Evolutionary conservation across 2,113 vertebrate species (phyloP).

Genomic region (Pseudopodoces humilis): DNA sequence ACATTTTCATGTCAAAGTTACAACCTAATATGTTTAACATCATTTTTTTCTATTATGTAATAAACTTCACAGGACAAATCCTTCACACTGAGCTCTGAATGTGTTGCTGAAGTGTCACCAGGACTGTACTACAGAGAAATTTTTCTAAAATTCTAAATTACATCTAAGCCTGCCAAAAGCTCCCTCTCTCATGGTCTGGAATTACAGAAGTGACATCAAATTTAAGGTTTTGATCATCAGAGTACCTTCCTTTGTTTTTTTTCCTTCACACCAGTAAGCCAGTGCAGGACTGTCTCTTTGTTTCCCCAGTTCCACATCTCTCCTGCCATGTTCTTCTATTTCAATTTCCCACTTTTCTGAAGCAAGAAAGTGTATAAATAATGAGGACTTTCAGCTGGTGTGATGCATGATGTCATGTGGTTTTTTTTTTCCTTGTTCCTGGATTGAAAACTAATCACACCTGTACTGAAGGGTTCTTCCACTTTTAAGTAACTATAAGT

Average conservation of each 20-base stretch:
- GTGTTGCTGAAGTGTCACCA: not conserved
- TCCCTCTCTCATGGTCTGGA: not conserved
- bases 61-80: not conserved
- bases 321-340: not conserved
- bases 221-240: not conserved
- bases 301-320: not conserved
- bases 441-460: not conserved
- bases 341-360: not conserved
- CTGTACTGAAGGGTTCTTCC: not conserved
- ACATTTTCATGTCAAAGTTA: not conserved
- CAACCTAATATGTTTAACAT: not conserved
- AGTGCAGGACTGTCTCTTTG: not conserved
- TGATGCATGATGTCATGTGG: accelerated
- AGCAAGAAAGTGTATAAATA: not conserved
- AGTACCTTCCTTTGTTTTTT: not conserved
- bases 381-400: not conserved
- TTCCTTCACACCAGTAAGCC: not conserved
- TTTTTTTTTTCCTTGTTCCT: not conserved
- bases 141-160: not conserved
- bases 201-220: not conserved
- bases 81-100: not conserved
- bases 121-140: not conserved
- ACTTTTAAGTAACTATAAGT: not conserved
- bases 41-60: not conserved
- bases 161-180: not conserved